A percentile compares a stretch with the other conserved stretches of the same genome.
Conservation (phyloP, 2,797 vertebrate species). For the Acrocephalus scirpaceus region DNA sequence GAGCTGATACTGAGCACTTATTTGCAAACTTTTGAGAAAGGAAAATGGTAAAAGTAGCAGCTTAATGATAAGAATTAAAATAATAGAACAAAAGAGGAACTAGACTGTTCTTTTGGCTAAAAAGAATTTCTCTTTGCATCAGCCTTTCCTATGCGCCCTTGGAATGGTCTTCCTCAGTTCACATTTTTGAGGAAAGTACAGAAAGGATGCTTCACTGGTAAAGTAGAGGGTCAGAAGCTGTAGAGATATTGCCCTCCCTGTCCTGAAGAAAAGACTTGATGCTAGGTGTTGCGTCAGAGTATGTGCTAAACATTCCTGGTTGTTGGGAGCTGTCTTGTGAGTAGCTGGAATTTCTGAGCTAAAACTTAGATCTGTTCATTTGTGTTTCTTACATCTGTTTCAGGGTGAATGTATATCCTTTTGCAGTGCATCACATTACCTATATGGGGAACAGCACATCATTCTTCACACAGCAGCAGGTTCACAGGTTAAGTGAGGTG, state of each 20-base stretch:
- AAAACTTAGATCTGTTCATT: neutral
- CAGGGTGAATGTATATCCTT: neutral
- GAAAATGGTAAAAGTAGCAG: neutral
- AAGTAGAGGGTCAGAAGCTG: neutral
- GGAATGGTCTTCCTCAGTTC: neutral
- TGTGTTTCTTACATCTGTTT: neutral
- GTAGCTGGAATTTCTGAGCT: neutral
- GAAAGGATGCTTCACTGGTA: neutral
- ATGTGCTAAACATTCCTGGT: neutral
- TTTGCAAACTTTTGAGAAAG: neutral
- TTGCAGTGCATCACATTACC: neutral
- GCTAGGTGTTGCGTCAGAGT: neutral
- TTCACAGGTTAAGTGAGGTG: neutral
- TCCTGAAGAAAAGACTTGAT: neutral
- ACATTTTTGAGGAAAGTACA: neutral
- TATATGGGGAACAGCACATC: neutral
- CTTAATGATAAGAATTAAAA: neutral
- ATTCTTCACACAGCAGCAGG: neutral
- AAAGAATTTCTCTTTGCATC: neutral
- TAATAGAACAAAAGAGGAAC: neutral
- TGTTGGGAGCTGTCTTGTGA: neutral
- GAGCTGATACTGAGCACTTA: neutral
- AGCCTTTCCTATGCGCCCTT: neutral
- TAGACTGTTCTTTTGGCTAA: neutral
- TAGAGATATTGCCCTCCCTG: neutral